phyloP scores from a whole-genome alignment of 2,113 vertebrate genomes.

The Pitta sordida region DNA sequence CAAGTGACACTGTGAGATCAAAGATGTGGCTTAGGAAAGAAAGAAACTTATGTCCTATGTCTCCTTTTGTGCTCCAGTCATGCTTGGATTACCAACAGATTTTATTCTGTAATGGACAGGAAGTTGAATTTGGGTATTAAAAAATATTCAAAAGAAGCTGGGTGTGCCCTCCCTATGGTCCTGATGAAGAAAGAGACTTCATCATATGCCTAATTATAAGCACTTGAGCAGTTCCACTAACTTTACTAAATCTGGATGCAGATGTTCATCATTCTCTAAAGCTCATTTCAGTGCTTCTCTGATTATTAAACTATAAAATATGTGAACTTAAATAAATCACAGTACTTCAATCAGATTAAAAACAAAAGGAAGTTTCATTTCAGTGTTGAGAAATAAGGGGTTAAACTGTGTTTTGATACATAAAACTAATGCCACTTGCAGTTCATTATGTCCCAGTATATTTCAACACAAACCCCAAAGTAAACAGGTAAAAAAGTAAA shows the following conservation, averaged over 20 bases:
- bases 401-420: neutral
- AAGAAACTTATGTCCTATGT: neutral
- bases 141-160: conserved; percentile 11
- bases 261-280: conserved; percentile 11
- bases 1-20: conserved; percentile 1
- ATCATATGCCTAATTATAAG: neutral
- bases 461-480: neutral
- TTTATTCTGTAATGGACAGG: neutral
- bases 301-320: neutral
- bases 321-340: neutral
- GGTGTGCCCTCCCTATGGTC: neutral
- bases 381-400: neutral
- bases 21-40: conserved; percentile 9
- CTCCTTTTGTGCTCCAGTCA: neutral
- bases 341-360: neutral
- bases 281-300: neutral
- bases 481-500: conserved; percentile 3
- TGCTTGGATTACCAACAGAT: conserved; percentile 23
- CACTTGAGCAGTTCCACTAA: neutral
- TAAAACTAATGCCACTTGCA: neutral
- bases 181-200: neutral
- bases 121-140: conserved; percentile 2
- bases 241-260: neutral
- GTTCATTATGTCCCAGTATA: conserved; percentile 10
- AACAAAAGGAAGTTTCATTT: neutral